Conservation (phyloP, 1,140 invertebrate species). For the Drosophila quadrilineata region DNA sequence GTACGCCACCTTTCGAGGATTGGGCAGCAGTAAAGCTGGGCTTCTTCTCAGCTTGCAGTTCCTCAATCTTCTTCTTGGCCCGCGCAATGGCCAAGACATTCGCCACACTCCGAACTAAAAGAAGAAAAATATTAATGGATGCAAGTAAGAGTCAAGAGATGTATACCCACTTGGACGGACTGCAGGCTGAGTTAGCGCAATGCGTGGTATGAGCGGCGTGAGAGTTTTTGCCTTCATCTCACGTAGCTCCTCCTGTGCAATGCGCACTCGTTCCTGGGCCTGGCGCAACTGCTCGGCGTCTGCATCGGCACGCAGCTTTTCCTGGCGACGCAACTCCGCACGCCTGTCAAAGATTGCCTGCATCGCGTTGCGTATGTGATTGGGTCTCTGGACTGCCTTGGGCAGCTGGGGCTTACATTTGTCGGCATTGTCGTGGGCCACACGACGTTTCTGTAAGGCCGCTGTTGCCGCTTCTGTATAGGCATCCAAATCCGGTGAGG, state of each 20-base stretch:
- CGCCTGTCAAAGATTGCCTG: conserved; percentile 72
- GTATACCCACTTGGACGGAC: conserved; percentile 39
- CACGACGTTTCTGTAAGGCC: conserved; percentile 78
- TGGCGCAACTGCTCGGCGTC: conserved; percentile 52
- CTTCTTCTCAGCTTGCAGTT: conserved; percentile 80
- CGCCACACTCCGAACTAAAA: conserved; percentile 82
- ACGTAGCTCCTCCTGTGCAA: conserved; percentile 59
- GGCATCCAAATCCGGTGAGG: conserved; percentile 60
- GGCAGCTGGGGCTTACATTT: conserved; percentile 36
- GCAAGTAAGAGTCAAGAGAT: background rate
- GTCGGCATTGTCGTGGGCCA: conserved; percentile 81
- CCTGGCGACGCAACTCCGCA: conserved; percentile 53
- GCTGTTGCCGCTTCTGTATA: conserved; percentile 53
- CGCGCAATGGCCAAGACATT: conserved; percentile 84
- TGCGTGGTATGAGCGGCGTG: conserved; percentile 67
- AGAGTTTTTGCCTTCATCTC: conserved; percentile 50
- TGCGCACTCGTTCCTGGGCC: conserved; percentile 64
- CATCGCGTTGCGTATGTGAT: conserved; percentile 77
- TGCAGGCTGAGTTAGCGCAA: conserved; percentile 55
- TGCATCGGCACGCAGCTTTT: conserved; percentile 57
- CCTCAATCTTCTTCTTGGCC: conserved; percentile 84
- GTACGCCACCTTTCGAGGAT: conserved; percentile 85
- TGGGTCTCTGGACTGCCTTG: conserved; percentile 38
- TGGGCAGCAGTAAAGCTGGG: conserved; percentile 84
- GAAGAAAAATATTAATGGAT: background rate